A percentile compares a stretch with the other conserved stretches of the same genome.
Conservation (phyloP, 2,888 invertebrate genomes). For the Galerucella pusilla region DNA sequence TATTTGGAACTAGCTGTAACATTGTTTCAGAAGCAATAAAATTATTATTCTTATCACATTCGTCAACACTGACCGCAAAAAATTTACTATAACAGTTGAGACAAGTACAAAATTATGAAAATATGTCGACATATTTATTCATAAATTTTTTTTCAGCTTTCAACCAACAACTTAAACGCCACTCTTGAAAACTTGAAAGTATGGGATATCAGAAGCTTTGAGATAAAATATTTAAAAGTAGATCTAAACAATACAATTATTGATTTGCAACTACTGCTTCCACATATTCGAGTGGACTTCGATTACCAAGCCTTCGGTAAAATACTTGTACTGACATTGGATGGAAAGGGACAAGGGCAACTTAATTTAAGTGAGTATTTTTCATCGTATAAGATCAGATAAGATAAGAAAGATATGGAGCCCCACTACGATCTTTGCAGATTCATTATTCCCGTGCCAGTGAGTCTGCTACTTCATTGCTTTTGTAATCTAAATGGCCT, state of each 20-base stretch:
- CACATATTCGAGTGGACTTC: slow-evolving; percentile 71
- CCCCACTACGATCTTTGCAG: too few relatives aligned
- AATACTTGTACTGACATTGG: slow-evolving; percentile 75
- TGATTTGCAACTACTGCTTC: slow-evolving; percentile 70
- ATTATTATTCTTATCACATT: too few relatives aligned
- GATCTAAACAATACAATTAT: slow-evolving; percentile 67
- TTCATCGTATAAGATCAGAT: neutral
- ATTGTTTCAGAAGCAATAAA: too few relatives aligned
- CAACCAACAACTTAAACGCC: slow-evolving; percentile 44
- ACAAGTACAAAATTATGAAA: too few relatives aligned
- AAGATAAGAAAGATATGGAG: neutral
- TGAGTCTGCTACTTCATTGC: too few relatives aligned
- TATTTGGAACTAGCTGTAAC: too few relatives aligned
- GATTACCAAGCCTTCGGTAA: slow-evolving; percentile 74
- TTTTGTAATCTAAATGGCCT: too few relatives aligned
- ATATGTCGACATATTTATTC: too few relatives aligned
- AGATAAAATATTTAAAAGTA: slow-evolving; percentile 66
- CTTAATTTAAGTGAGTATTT: slow-evolving; percentile 74
- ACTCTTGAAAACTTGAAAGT: slow-evolving; percentile 48
- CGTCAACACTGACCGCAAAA: too few relatives aligned
- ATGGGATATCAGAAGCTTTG: slow-evolving; percentile 72
- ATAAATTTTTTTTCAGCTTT: too few relatives aligned
- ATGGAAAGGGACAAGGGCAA: slow-evolving; percentile 73
- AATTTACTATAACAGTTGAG: too few relatives aligned
- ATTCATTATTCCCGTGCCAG: too few relatives aligned